phyloP scores from a whole-genome alignment of 2,888 invertebrate species.

The Lepidocyrtinus sp. region DNA sequence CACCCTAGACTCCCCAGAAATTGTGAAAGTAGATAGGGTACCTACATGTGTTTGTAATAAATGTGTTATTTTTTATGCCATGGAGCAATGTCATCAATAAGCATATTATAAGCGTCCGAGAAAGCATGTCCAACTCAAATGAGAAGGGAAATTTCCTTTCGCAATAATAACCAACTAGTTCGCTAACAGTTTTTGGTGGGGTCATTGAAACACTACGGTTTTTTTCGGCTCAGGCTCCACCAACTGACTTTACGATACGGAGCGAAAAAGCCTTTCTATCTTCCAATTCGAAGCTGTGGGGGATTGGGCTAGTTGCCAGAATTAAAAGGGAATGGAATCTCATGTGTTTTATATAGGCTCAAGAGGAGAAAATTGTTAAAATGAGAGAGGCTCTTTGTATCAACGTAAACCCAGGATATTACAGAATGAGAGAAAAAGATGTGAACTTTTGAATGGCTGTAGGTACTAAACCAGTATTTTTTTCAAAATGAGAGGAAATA shows the following conservation, averaged over 20 bases:
- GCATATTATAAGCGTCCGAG: background rate
- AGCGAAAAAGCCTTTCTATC: constrained; percentile 6
- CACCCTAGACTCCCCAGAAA: too few species aligned
- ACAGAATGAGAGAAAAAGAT: too few species aligned
- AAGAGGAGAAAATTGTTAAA: constrained; percentile 5
- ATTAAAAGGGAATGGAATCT: constrained; percentile 31
- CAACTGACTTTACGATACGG: background rate
- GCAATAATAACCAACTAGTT: constrained; percentile 42
- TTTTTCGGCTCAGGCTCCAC: too few species aligned
- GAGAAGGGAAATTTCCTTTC: constrained; percentile 33
- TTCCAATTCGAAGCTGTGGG: constrained; percentile 29
- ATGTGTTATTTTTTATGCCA: background rate
- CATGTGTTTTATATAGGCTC: constrained; percentile 34
- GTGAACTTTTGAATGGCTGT: too few species aligned
- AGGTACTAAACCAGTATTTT: too few species aligned
- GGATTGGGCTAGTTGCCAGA: constrained; percentile 53
- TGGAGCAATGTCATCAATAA: constrained; percentile 8
- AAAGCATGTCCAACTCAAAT: constrained; percentile 7
- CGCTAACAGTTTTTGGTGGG: constrained; percentile 27
- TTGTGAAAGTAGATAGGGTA: too few species aligned
- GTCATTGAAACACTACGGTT: constrained; percentile 23
- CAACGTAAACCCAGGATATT: too few species aligned
- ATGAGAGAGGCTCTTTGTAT: too few species aligned
- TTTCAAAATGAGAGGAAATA: too few species aligned
- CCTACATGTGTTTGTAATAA: too few species aligned